Base-by-base conservation (phyloP, 1,140 invertebrate genomes). In the Drosophila oshimai region DNA sequence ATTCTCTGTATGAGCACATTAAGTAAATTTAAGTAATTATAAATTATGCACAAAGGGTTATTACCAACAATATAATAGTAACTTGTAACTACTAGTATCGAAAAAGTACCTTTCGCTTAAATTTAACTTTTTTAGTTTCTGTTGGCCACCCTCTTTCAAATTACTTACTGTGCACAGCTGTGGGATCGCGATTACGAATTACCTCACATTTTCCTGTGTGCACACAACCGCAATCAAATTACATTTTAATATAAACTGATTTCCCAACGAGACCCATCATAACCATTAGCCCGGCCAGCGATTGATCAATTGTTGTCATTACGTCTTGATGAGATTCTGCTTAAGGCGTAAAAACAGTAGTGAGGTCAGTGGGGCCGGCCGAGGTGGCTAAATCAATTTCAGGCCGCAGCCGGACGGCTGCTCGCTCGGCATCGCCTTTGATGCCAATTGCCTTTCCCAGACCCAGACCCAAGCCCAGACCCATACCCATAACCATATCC, bases 331-430 rank as follows among this genome's bases (percentile, higher is more conserved):
- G 87, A 89, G 87, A 89, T 89, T 89, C 87, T 89, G 87, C 83
- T 89, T 89, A 89, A 89, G 81, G 87, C 87, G 87, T 89, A 89
- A 89, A 89, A 89, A 89, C 87, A 89, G 87, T 89, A 89, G 87
- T 89, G 53, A 84, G 87, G 87, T 89, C 87, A 89, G 78, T 47
- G 46, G 60, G 68, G 60, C 53, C 46, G 74, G 64, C 61, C 34
- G 77, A 75, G 86, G 75, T 89, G 80, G 86, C 83, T 79, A 89
- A 88, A 88, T 88, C 83, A 88, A 88, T 89, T 88, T 88, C 65
- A 70, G 60, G 69, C 75, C 65, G 20, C 41, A n/a, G 69, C 75
- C 20, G 50, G 24, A 57, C 58, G 74, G 34, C 42, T 24, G 41
- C 26, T 39, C 28, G 46, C 69, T 73, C 53, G 67, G 54, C 50